Percentiles rank a stretch among this genome's conserved stretches.
These are phyloP conservation scores for Achatina immaculata DNA, from an alignment of 1,140 invertebrate species.

Conservation along the genomic window DNA sequence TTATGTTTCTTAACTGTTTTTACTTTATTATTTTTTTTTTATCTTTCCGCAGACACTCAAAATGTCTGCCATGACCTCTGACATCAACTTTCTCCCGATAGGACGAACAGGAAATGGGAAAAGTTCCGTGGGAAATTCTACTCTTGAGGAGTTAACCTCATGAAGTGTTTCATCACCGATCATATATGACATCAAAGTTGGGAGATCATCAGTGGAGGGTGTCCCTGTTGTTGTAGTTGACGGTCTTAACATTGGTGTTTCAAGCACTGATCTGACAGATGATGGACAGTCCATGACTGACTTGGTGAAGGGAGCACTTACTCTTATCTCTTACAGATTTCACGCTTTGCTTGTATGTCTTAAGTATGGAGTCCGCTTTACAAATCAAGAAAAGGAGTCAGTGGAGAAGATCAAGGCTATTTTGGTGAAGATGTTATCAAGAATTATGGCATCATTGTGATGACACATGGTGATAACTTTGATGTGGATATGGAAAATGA, in stretches of 20 bases:
- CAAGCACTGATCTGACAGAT: neutral
- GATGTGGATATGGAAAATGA: neutral
- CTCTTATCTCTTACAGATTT: neutral
- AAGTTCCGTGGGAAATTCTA: too few relatives aligned
- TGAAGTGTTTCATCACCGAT: too few relatives aligned
- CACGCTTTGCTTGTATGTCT: constrained; percentile 40
- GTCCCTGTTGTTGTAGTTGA: neutral
- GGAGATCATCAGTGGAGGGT: too few relatives aligned
- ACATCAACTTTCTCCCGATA: too few relatives aligned
- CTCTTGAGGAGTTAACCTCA: too few relatives aligned
- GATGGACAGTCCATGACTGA: neutral
- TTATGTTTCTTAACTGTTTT: too few relatives aligned
- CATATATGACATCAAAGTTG: too few relatives aligned
- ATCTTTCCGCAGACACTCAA: too few relatives aligned
- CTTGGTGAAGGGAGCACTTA: neutral
- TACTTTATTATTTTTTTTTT: too few relatives aligned
- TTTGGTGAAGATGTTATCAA: neutral
- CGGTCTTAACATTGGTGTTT: neutral
- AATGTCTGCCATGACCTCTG: too few relatives aligned
- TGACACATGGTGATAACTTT: constrained; percentile 27
- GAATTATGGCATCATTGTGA: constrained; percentile 4
- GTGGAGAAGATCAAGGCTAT: neutral
- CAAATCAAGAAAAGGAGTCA: neutral
- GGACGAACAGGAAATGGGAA: too few relatives aligned
- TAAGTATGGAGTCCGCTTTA: constrained; percentile 58